These are phyloP conservation scores for Coenonympha arcania DNA, from an alignment of 2,888 invertebrate genomes.

Conservation along the genomic window DNA sequence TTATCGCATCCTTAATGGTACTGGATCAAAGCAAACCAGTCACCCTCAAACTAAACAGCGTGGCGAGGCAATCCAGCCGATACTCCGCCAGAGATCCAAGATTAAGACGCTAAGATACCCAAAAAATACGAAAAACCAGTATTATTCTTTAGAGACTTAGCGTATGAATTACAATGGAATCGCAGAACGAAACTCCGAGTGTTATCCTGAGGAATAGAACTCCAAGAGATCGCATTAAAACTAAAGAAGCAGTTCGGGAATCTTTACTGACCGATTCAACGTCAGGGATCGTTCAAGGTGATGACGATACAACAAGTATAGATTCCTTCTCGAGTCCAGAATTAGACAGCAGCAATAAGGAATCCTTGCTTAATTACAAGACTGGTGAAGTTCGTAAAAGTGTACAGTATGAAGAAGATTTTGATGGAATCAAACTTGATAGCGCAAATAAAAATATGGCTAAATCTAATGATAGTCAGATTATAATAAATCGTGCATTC, in stretches of 20 bases:
- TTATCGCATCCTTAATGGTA: slow-evolving; percentile 73
- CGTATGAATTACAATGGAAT: slow-evolving; percentile 48
- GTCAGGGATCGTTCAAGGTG: slow-evolving; percentile 69
- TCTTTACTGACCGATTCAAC: slow-evolving; percentile 64
- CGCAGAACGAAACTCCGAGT: slow-evolving; percentile 41
- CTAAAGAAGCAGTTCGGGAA: slow-evolving; percentile 48
- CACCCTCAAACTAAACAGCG: slow-evolving; percentile 65
- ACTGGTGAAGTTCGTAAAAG: slow-evolving; percentile 25
- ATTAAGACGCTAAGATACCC: slow-evolving; percentile 70
- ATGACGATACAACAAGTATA: slow-evolving; percentile 50
- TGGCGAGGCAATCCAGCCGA: slow-evolving; percentile 66
- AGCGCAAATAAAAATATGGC: slow-evolving; percentile 33
- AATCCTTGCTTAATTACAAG: slow-evolving; percentile 26
- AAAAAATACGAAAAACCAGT: slow-evolving; percentile 41
- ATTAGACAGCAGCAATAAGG: slow-evolving; percentile 47
- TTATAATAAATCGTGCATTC: slow-evolving; percentile 32
- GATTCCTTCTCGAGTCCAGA: slow-evolving; percentile 61
- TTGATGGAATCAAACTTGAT: slow-evolving; percentile 23
- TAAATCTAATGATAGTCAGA: slow-evolving; percentile 16
- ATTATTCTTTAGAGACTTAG: slow-evolving; percentile 49
- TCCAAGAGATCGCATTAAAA: slow-evolving; percentile 39
- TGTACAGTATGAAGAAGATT: slow-evolving; percentile 23
- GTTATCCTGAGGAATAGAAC: slow-evolving; percentile 52
- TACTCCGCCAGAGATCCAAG: slow-evolving; percentile 74
- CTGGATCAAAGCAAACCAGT: slow-evolving; percentile 70